These are phyloP conservation scores for Acridotheres tristis DNA, from an alignment of 2,797 vertebrate species.

Conservation along the genomic window DNA sequence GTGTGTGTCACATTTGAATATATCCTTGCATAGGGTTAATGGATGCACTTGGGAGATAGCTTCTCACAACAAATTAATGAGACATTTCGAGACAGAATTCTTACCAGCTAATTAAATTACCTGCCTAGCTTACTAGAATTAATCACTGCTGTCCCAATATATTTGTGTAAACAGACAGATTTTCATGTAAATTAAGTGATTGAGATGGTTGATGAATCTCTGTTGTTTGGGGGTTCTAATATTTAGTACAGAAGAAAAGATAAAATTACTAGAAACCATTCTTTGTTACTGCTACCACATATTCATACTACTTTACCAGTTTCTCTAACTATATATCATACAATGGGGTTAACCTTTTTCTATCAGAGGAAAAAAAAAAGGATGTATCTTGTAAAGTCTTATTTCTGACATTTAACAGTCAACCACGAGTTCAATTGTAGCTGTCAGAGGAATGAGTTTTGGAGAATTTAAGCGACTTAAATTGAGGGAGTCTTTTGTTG, in stretches of 20 bases:
- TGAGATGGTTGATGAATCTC: neutral
- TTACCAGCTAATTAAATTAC: conserved; percentile 62
- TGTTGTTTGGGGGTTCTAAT: conserved; percentile 21
- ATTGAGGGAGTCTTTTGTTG: neutral
- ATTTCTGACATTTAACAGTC: neutral
- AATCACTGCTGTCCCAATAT: conserved; percentile 11
- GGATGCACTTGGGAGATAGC: neutral
- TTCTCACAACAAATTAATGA: conserved; percentile 33
- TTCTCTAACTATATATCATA: neutral
- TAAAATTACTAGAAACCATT: conserved; percentile 22
- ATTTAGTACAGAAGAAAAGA: neutral
- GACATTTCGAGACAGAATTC: conserved; percentile 43
- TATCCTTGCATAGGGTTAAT: neutral
- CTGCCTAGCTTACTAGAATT: conserved; percentile 7
- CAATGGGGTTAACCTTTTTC: neutral
- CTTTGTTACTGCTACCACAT: neutral
- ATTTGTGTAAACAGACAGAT: conserved; percentile 30
- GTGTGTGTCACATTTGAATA: neutral
- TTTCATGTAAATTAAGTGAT: neutral
- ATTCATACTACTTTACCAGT: neutral
- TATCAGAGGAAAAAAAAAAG: neutral
- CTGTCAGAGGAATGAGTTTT: neutral
- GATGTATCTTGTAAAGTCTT: neutral
- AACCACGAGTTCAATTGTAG: neutral
- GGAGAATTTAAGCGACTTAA: neutral